phyloP scores from a whole-genome alignment of 2,113 vertebrate species.

The Pampusana beccarii region DNA sequence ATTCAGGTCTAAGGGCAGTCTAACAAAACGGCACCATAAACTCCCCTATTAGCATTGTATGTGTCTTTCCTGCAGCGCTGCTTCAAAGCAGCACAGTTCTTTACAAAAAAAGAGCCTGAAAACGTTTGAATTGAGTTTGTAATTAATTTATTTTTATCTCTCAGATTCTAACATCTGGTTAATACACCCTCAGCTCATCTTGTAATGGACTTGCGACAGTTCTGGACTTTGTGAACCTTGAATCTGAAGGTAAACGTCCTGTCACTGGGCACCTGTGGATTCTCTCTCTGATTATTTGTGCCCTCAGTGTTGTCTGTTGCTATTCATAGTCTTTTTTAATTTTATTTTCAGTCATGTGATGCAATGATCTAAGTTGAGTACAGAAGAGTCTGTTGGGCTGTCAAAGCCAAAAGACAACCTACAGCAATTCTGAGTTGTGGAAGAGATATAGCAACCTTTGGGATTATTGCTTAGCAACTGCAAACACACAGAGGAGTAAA shows the following conservation, averaged over 20 bases:
- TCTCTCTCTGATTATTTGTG: background rate
- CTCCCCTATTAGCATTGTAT: background rate
- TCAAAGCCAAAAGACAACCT: slow-evolving; percentile 54
- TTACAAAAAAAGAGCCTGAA: background rate
- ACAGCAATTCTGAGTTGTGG: slow-evolving; percentile 24
- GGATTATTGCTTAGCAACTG: slow-evolving; percentile 76
- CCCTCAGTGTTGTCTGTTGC: background rate
- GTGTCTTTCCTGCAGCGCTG: slow-evolving; percentile 5
- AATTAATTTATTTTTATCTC: slow-evolving; percentile 18
- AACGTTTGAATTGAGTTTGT: slow-evolving; percentile 7
- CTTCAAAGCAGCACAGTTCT: background rate
- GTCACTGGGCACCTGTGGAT: background rate
- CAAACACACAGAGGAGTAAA: slow-evolving; percentile 53
- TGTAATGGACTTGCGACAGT: background rate
- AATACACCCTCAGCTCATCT: background rate
- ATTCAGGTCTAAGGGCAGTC: slow-evolving; percentile 30
- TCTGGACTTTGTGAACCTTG: background rate
- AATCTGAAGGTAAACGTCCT: slow-evolving; percentile 3
- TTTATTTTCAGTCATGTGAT: slow-evolving; percentile 26
- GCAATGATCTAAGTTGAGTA: background rate
- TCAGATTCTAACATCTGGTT: slow-evolving; percentile 19
- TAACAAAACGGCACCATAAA: background rate
- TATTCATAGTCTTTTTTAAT: background rate
- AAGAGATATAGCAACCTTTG: slow-evolving; percentile 55
- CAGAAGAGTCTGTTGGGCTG: slow-evolving; percentile 45